Evolutionary conservation across 2,888 invertebrate species (phyloP).

Genomic region (Drosophila robusta): DNA sequence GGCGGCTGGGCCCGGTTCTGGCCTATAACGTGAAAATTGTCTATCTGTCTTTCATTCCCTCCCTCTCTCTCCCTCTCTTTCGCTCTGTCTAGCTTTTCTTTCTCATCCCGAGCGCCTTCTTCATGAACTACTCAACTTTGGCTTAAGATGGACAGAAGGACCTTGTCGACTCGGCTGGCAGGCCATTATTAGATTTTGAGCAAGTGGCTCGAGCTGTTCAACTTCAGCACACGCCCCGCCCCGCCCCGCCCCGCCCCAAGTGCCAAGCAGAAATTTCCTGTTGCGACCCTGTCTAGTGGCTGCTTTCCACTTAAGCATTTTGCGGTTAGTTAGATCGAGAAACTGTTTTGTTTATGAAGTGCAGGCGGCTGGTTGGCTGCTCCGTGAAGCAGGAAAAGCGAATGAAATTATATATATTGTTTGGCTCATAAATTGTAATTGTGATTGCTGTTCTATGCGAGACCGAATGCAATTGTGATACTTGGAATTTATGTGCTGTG

Average conservation of each 20-base stretch:
- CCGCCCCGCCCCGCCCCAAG: slow-evolving; percentile 10
- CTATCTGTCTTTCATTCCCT: background rate
- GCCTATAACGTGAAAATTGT: too few relatives aligned
- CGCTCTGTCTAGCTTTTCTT: slow-evolving; percentile 15
- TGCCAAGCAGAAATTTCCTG: slow-evolving; percentile 45
- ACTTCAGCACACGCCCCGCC: too few relatives aligned
- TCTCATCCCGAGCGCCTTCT: slow-evolving; percentile 20
- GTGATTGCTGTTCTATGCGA: slow-evolving; percentile 25
- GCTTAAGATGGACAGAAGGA: slow-evolving; percentile 34
- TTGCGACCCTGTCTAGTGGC: slow-evolving; percentile 30
- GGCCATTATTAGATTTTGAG: slow-evolving; percentile 76
- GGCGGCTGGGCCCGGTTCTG: too few relatives aligned
- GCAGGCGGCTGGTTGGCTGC: slow-evolving; percentile 30
- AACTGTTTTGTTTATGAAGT: slow-evolving; percentile 61
- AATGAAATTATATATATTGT: slow-evolving; percentile 32
- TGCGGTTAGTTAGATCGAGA: slow-evolving; percentile 73
- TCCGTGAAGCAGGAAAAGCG: slow-evolving; percentile 38
- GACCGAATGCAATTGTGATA: slow-evolving; percentile 20
- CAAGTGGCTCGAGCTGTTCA: slow-evolving; percentile 56
- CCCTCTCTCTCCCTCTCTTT: background rate
- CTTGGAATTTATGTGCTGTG: slow-evolving; percentile 41
- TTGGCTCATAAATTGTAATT: slow-evolving; percentile 39
- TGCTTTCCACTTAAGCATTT: slow-evolving; percentile 60
- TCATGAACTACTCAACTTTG: slow-evolving; percentile 66
- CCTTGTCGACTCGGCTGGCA: slow-evolving; percentile 27